phyloP scores from a whole-genome alignment of 1,140 invertebrate species.

The Cherax quadricarinatus region DNA sequence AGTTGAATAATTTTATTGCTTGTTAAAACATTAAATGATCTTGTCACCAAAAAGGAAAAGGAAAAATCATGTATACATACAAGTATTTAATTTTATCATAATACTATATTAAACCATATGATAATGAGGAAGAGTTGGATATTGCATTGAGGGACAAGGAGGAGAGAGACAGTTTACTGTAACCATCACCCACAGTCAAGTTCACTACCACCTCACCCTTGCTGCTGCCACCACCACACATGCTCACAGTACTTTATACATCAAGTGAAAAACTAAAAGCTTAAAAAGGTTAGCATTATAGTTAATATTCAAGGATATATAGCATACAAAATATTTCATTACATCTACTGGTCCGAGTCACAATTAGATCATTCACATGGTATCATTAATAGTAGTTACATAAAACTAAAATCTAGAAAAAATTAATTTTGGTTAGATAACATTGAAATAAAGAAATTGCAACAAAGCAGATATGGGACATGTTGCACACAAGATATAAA shows the following conservation, averaged over 20 bases:
- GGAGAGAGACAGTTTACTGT: slow-evolving; percentile 56
- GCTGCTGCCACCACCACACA: slow-evolving; percentile 58
- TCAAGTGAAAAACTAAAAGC: not conserved
- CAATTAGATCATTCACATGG: not conserved
- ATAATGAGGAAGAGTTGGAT: slow-evolving; percentile 67
- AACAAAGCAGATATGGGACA: not conserved
- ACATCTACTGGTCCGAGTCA: slow-evolving; percentile 30
- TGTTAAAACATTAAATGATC: slow-evolving; percentile 5
- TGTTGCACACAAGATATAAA: not conserved
- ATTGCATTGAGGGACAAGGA: slow-evolving; percentile 47
- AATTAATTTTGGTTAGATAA: not conserved
- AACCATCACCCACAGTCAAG: slow-evolving; percentile 57
- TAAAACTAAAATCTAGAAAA: not conserved
- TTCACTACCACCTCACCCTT: slow-evolving; percentile 8
- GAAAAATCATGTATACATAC: slow-evolving; percentile 55
- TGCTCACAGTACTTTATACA: slow-evolving; percentile 35
- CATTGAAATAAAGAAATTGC: not conserved
- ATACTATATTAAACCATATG: slow-evolving; percentile 68
- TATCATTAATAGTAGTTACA: not conserved
- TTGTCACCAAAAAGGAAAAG: slow-evolving; percentile 4
- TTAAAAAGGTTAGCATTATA: slow-evolving; percentile 8
- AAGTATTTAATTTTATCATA: slow-evolving; percentile 70
- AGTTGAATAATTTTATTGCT: not conserved
- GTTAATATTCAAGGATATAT: slow-evolving; percentile 18
- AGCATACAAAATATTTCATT: not conserved